Evolutionary conservation across 2,113 vertebrate species (phyloP), one percentile per base, ranked within the genome.

Genomic region (Nannobrachium achirus): DNA sequence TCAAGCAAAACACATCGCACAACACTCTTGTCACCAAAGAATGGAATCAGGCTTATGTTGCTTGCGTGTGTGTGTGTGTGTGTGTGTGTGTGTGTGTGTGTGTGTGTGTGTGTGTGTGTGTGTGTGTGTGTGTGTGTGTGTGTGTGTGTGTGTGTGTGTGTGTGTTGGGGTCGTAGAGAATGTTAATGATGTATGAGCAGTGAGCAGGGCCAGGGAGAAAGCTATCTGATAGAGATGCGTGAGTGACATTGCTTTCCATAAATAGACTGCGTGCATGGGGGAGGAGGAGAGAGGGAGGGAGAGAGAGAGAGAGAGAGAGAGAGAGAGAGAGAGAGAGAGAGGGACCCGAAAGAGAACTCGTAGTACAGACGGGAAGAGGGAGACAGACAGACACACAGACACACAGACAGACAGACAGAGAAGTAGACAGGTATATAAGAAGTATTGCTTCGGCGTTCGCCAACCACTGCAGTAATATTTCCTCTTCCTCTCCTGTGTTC

Each of bases 171-270:
- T 85, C 60, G 71, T 61, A 41, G 71, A 69, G 82, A 86, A 87
- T 87, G 88, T 89, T 90, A 91, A 91, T 91, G 91, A 86, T 90
- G 84, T 84, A 90, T 88, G 88, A 89, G 89, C 83, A 71, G 74
- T 63, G 85, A 85, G 82, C 88, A 87, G 83, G n/a, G 82, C 77
- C 73, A 73, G 82, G 63, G 79, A 86, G 82, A 86, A 84, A 89
- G 81, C 80, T 87, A 89, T 92, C 87, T 90, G 86, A 85, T 89
- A 86, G 87, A 81, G 78, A 85, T 88, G 89, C 78, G 77, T 91
- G 90, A 92, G 88, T 90, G 90, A 92, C 90, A 90, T 90, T 86
- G 86, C 86, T 78, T 88, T 89, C 91, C 87, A 92, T 86, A 92
- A 92, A 92, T 92, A 92, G 90, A 80, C 70, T 49, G 60, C 49